Evolutionary conservation across 2,113 vertebrate genomes (phyloP), one percentile per base, ranked within the genome.

Genomic region (Rhadina sibilatrix): DNA sequence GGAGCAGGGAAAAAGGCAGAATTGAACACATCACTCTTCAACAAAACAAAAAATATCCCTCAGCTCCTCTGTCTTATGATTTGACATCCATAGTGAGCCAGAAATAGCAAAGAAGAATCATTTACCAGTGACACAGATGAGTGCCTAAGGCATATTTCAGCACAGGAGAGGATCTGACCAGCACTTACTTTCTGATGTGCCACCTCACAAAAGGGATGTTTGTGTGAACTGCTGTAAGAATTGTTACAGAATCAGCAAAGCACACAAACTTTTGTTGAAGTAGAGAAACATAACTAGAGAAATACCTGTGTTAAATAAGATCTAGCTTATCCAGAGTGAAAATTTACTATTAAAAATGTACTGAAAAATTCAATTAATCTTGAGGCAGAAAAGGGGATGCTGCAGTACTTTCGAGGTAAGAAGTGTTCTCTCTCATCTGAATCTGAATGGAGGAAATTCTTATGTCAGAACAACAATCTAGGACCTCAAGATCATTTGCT

Each of bases 221-320:
- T 72, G 59, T 60, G 37, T 49, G 65, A 95, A 81, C 38, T 91
- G 40, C 77, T 78, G 30, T 42, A 95, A 61, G 37, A 93, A 65
- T 68, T 94, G 89, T 70, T 50, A 72, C 3, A 42, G 13, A 53
- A 35, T 44, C 52, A 79, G 35, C 42, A 46, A 13, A 50, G 63
- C 50, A 79, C 38, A 85, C 6, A 10, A 81, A 82, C 17, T 90
- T 93, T 70, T 77, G 10, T 60, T 89, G 80, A 95, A 60, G 16
- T 18, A 60, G 22, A 16, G 14, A 59, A 59, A 35, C 9, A 18
- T 84, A 96, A 95, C 59, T 84, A 89, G 25, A 83, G 15, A 42
- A 92, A 85, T 27, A 80, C 61, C 57, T 80, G 27, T 88, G 64
- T 93, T 95, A 87, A 94, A 91, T 31, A 86, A 85, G 37, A 40